Evolutionary conservation across 2,113 vertebrate species (phyloP), one percentile per base, ranked within the genome.

Genomic region (Macrotis lagotis): DNA sequence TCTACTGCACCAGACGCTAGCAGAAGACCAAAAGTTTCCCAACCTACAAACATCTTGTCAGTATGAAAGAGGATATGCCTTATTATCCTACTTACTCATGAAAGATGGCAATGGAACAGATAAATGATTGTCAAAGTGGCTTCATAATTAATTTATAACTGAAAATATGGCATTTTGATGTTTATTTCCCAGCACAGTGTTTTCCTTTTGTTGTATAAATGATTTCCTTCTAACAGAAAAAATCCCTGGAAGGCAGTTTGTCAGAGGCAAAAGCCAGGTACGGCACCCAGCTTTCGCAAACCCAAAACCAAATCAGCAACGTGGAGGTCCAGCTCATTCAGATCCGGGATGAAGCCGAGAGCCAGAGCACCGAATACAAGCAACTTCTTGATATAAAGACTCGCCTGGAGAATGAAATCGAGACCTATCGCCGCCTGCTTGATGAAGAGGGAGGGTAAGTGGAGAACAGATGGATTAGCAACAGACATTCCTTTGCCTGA

Each of bases 181-280:
- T 16, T 53, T 37, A 50, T 92, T 28, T 92, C 25, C 50, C 26
- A n/a, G 89, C 51, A 48, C 52, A 51, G 48, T 51, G 10, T 26
- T 24, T 74, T 55, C 28, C 49, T 51, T 55, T 50, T 52, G 47
- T 50, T 91, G 25, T 49, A 83, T 24, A 83, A 83, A 22, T 44
- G 16, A 16, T 83, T 83, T 83, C 66, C 66, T 83, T 83, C 66
- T 24, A 0, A 49, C 98, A 99, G 98, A 99, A 99, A 99, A 96
- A 51, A n/a, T 98, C 98, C n/a, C 97, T 99, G 95, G 99, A 99
- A 93, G 98, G 96, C 49, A 98, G 98, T 0, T 96, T 99, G 94
- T 97, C 97, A 55, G 98, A 99, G 91, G 98, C 98, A 12, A 98
- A 99, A 92, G 96, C 98, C 91, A 98, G 98, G n/a, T 99, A 98